Base-by-base conservation (phyloP, 1,140 invertebrate genomes). In the Aphis gossypii region DNA sequence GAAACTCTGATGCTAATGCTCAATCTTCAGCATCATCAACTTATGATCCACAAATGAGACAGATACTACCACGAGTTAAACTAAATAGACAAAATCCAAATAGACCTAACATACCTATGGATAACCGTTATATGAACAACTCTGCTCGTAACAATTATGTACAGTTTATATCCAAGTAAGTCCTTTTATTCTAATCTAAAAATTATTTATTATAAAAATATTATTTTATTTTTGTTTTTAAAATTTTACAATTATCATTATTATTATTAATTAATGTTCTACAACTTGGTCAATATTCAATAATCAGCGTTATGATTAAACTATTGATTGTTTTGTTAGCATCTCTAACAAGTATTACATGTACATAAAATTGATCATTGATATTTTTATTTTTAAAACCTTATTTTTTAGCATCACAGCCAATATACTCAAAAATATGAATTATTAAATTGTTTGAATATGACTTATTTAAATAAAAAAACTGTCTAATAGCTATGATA, bases 121-220 rank as follows among this genome's bases (percentile, higher is more conserved):
- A 84, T 84, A 84, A 93, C n/a, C 82, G 48, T 84, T 86, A 41
- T 41, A 23, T 41, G 2, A 86, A 93, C 14, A 93, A 44, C 56
- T 86, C 92, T 93, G 92, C 92, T 54, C 84, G 92, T 18, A 93
- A 93, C 14, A 93, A 86, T 35, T 93, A 93, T 56, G 82, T 54
- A 35, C 92, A 93, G 54, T 93, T 93, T 56, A 86, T 93, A 86
- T 93, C 92, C 1, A 93, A 93, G 92, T 93, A 84, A 93, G 35
- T 51, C 46, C 2, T 44, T 41, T 41, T 90, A 44, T 44, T 41
- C 21, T 23, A 84, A 11, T 41, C 23, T 41, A 21, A 83, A 83
- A 83, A 83, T 83, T 21, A 83, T 41, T 41, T 41, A 41, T 41
- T 41, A 41, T 41, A 41, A 41, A 41, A 41, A 41, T 41, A 41